A percentile compares a stretch with the other conserved stretches of the same genome.
phyloP scores from a whole-genome alignment of 2,113 vertebrate genomes.

The Aramus guarauna region DNA sequence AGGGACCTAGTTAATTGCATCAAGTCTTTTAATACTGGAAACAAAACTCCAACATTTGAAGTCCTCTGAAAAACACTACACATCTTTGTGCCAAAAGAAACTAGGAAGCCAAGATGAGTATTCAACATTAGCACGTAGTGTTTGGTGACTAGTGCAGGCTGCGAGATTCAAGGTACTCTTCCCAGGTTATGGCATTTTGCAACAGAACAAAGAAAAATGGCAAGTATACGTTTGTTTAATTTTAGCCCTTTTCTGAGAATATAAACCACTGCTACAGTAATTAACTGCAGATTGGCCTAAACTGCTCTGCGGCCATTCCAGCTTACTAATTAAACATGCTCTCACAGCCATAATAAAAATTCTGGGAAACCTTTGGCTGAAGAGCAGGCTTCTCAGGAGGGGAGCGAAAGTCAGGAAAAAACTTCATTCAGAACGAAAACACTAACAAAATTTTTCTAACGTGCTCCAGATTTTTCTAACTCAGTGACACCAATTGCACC shows the following conservation, averaged over 20 bases:
- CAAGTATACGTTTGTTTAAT: conserved; percentile 40
- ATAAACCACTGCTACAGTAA: conserved; percentile 53
- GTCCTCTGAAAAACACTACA: neutral
- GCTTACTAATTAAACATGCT: conserved; percentile 65
- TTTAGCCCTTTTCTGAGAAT: conserved; percentile 57
- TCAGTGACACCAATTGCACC: neutral
- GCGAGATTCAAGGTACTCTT: neutral
- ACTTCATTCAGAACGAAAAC: conserved; percentile 49
- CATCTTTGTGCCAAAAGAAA: neutral
- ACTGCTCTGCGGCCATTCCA: conserved; percentile 20
- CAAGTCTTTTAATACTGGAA: neutral
- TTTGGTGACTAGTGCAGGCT: neutral
- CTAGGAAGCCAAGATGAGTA: neutral
- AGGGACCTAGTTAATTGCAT: neutral
- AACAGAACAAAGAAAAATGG: conserved; percentile 11
- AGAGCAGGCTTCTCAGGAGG: conserved; percentile 14
- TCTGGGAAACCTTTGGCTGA: conserved; percentile 60
- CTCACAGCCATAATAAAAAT: conserved; percentile 60
- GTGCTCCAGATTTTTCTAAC: conserved; percentile 6
- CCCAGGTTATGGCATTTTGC: neutral
- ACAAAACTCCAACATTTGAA: neutral
- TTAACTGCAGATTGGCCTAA: conserved; percentile 49
- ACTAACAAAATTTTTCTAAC: neutral
- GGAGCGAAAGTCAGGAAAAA: conserved; percentile 11
- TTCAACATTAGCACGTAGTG: neutral